A percentile compares a stretch with the other conserved stretches of the same genome.
Evolutionary conservation across 2,113 vertebrate genomes (phyloP).

Genomic region (Ivindomyrus marchei): DNA sequence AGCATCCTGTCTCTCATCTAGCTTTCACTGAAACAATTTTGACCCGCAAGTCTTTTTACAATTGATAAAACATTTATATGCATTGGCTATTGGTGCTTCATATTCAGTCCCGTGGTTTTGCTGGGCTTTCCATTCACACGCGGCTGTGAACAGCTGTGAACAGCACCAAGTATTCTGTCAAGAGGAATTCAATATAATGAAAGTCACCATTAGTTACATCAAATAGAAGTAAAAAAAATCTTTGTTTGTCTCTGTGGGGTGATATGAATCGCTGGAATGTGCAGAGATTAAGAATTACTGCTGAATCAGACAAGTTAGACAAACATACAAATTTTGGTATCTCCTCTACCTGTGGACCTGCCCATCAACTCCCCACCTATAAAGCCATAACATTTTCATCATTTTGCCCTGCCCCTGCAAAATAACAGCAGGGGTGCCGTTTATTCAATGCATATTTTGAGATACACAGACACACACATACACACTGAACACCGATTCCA

Average conservation of each 20-base stretch:
- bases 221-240: background rate
- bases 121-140: background rate
- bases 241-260: background rate
- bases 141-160: background rate
- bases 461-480: conserved; percentile 21
- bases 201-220: background rate
- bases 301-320: background rate
- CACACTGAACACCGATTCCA: conserved; percentile 42
- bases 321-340: background rate
- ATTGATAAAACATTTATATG: background rate
- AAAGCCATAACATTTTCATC: background rate
- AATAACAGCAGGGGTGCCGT: background rate
- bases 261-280: background rate
- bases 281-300: background rate
- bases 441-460: background rate
- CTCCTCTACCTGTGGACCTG: background rate
- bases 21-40: background rate
- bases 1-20: background rate
- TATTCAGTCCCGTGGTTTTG: background rate
- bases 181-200: background rate
- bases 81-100: background rate
- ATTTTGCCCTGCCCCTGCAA: background rate
- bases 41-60: background rate
- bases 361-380: background rate
- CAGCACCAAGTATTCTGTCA: background rate